Base-by-base conservation (phyloP, 2,888 invertebrate species). In the Caenorhabditis panamensis region DNA sequence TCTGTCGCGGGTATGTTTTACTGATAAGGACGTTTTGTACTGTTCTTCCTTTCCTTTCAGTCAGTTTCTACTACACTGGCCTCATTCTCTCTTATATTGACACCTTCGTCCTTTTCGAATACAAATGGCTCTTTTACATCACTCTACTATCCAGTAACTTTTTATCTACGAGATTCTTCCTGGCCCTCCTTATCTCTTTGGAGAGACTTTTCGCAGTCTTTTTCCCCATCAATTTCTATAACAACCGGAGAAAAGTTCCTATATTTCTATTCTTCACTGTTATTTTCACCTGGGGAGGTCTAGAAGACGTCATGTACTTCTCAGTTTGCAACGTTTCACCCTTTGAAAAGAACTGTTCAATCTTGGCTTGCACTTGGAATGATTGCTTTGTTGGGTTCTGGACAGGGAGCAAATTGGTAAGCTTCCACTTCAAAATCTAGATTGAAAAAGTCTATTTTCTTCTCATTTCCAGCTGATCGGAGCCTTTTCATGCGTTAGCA, bases 281-380 rank as follows among this genome's bases (percentile, higher is more conserved):
- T 0, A 31, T 72, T 0, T n/a, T 63, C 20, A 16, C 54, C 20
- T 72, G 72, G 72, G 72, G 72, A 49, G 36, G 31, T 44, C 11
- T 72, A 13, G 72, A 72, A 37, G 72, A 72, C 49, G 63, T 72
- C 20, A 63, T 72, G 63, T 71, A 63, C 24, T 72, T 72, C 24
- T 56, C 63, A 18, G 49, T 72, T 5, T 72, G 72, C 31, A 13
- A 58, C 18, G 58, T 72, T 37, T 26, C 63, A 16, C 72, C 72
- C n/a, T 72, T 72, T 6, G 72, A 28, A 13, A 72, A 72, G 18
- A 28, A 24, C 16, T 72, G 72, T 18, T 72, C 72, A 0, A 72
- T 72, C 37, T 36, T 72, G 18, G 72, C 47, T 1, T 72, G 72
- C 37, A 72, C 72, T 11, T 72, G 72, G 72, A 72, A 72, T 18